Conservation (phyloP, 2,888 invertebrate species). For the Azorinus chamasolen region DNA sequence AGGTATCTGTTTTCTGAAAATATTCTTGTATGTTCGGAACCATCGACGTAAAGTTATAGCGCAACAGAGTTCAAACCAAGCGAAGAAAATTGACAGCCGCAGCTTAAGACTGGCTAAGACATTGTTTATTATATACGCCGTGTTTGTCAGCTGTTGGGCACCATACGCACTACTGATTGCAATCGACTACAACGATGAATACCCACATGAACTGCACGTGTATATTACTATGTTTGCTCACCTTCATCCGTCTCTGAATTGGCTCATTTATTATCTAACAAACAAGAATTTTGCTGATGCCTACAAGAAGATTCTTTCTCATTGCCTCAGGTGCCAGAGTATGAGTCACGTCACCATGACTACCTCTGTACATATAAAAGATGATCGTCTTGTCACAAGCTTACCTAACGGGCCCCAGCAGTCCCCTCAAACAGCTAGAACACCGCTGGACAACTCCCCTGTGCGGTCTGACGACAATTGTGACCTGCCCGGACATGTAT, state of each 20-base stretch:
- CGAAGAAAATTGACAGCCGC: neutral
- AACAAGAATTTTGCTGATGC: conserved; percentile 64
- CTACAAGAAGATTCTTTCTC: conserved; percentile 13
- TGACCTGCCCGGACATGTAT: too few relatives aligned
- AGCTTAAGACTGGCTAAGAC: conserved; percentile 58
- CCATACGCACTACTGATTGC: conserved; percentile 77
- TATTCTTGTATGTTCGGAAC: conserved; percentile 58
- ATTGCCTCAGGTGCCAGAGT: neutral
- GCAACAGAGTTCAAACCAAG: conserved; percentile 10
- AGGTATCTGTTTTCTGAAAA: conserved; percentile 68
- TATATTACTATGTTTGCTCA: conserved; percentile 71
- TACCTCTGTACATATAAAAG: too few relatives aligned
- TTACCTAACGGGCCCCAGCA: too few relatives aligned
- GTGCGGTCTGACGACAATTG: too few relatives aligned
- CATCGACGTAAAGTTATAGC: conserved; percentile 34
- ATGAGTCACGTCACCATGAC: too few relatives aligned
- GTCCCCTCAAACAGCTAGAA: too few relatives aligned
- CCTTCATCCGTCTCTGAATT: conserved; percentile 72
- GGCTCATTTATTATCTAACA: conserved; percentile 72
- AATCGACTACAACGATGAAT: conserved; percentile 67
- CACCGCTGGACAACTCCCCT: too few relatives aligned
- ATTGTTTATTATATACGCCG: conserved; percentile 75
- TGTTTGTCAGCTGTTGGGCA: conserved; percentile 76
- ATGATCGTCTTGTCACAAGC: too few relatives aligned
- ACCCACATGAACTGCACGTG: conserved; percentile 70